A percentile compares a stretch with the other conserved stretches of the same genome.
These are phyloP conservation scores for Psococerastis gibbosa DNA, from an alignment of 2,888 invertebrate species.

Conservation along the genomic window DNA sequence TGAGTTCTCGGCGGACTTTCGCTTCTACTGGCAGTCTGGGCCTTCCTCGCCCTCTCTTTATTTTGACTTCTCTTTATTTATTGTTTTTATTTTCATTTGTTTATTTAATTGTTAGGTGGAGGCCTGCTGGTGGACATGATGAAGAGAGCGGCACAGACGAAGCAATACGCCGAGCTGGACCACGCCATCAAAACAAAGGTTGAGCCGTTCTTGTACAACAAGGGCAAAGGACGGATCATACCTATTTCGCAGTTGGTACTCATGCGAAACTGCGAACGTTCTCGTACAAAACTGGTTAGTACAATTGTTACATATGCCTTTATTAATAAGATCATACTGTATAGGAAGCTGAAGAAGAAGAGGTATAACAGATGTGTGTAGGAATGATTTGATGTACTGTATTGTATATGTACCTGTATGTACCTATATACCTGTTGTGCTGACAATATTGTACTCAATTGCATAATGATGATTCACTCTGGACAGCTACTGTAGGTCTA, in stretches of 20 bases:
- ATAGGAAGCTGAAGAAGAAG: too few relatives aligned
- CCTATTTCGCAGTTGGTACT: conserved; percentile 78
- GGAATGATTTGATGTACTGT: too few relatives aligned
- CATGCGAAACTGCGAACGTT: conserved; percentile 66
- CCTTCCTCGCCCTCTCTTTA: not conserved
- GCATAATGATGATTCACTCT: too few relatives aligned
- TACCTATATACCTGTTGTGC: too few relatives aligned
- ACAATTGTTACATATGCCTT: too few relatives aligned
- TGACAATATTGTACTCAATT: too few relatives aligned
- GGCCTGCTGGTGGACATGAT: conserved; percentile 86
- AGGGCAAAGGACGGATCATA: conserved; percentile 77
- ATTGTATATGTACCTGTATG: not conserved
- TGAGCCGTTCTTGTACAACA: conserved; percentile 82
- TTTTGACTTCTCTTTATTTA: not conserved
- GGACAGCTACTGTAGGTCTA: too few relatives aligned
- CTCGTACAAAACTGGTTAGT: conserved; percentile 54
- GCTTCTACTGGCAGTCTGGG: too few relatives aligned
- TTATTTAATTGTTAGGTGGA: conserved; percentile 56
- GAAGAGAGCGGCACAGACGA: conserved; percentile 76
- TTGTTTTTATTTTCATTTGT: not conserved
- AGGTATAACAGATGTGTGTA: too few relatives aligned
- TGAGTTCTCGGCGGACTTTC: too few relatives aligned
- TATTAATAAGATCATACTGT: too few relatives aligned
- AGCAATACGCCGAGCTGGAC: conserved; percentile 80
- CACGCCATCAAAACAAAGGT: conserved; percentile 82